Conservation (phyloP, 37 sponge, comb jelly and placozoan genomes). For the Corticium candelabrum region DNA sequence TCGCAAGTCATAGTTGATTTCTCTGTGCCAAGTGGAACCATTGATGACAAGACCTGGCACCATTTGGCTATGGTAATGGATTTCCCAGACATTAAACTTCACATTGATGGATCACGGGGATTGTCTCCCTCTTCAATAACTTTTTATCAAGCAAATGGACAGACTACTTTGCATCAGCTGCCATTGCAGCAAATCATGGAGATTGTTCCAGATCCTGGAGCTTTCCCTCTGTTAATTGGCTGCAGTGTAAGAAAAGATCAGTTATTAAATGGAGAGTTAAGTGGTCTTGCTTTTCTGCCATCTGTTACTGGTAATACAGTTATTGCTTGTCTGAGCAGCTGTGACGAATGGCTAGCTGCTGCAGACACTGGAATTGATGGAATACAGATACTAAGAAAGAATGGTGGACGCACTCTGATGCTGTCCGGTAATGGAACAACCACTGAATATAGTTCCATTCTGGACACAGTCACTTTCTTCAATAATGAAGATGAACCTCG, state of each 20-base stretch:
- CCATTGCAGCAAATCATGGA: neutral
- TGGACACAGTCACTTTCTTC: neutral
- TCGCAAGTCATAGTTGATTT: neutral
- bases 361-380: neutral
- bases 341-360: neutral
- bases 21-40: neutral
- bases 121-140: neutral
- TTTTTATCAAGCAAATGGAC: neutral
- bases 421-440: neutral
- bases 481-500: neutral
- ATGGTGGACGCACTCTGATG: neutral
- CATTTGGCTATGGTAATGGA: neutral
- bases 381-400: neutral
- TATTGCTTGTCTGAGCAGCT: conserved; percentile 10
- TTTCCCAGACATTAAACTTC: neutral
- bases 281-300: neutral
- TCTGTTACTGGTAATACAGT: neutral
- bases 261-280: neutral
- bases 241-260: too few relatives aligned
- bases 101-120: neutral
- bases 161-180: neutral
- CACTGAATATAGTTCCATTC: neutral
- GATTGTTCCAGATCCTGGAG: neutral
- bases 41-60: neutral
- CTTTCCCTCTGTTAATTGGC: neutral